These are phyloP conservation scores for Manacus vitellinus DNA, from an alignment of 2,113 vertebrate species.

Conservation along the genomic window DNA sequence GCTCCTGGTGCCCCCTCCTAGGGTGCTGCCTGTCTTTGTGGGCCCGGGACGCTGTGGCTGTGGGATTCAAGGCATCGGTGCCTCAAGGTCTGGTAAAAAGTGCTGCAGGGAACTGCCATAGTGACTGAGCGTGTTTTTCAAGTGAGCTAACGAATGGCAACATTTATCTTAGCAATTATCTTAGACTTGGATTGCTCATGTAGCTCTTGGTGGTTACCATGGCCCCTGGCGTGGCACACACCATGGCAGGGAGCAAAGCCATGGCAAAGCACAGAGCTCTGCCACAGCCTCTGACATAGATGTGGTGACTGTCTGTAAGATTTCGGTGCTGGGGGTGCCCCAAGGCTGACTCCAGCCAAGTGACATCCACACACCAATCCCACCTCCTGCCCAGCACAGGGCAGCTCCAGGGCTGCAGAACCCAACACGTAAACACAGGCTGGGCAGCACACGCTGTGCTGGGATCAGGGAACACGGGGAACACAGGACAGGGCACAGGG, in stretches of 20 bases:
- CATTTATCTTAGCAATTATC: no score
- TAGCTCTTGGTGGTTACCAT: neutral
- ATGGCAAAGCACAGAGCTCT: neutral
- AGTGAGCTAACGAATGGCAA: neutral
- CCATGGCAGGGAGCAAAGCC: neutral
- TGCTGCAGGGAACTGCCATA: neutral
- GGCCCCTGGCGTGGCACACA: rapidly evolving
- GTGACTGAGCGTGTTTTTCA: neutral
- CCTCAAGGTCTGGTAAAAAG: neutral
- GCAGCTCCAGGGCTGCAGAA: neutral
- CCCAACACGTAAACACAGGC: rapidly evolving
- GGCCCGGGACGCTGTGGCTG: rapidly evolving
- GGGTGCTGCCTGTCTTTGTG: rapidly evolving
- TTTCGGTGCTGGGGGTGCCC: neutral
- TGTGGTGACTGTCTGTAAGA: neutral
- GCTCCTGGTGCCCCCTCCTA: neutral
- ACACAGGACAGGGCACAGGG: rapidly evolving
- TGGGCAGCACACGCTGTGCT: neutral
- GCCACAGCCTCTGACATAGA: rapidly evolving
- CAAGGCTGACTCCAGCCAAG: rapidly evolving
- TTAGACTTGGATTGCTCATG: neutral
- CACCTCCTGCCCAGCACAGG: neutral
- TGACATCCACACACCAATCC: rapidly evolving
- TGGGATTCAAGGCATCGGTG: rapidly evolving
- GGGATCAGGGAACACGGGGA: neutral